Evolutionary conservation across 2,888 invertebrate genomes (phyloP), one percentile per base, ranked within the genome.

Genomic region (Sphinx pinastri): DNA sequence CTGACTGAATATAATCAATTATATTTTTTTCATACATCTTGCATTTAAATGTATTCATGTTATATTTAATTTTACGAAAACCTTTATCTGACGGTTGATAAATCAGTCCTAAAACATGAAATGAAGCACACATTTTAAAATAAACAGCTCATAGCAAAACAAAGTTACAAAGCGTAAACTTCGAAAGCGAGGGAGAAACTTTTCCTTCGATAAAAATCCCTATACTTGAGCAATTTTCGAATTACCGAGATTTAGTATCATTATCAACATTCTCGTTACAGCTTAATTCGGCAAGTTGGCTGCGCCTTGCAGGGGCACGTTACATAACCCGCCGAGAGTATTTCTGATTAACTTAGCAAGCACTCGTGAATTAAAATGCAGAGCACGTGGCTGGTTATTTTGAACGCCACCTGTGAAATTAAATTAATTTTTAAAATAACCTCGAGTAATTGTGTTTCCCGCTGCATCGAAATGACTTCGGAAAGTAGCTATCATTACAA

Each of bases 321-420:
- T 70, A 70, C 69, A 71, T 74, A 73, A 70, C 60, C 67, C 71
- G 60, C 60, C 12, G 67, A 49, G 25, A 68, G 67, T 74, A 74
- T 76, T 76, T 74, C 74, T 74, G 77, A 79, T 77, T 76, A 79
- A 75, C 66, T 75, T 72, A 70, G 70, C 54, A 67, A 72, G 59
- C 70, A 67, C 74, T 13, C 58, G 16, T 66, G 71, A 73, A 71
- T 55, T 68, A 68, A 68, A 68, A 68, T 68, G 55, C 68, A 68
- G 55, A 68, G 55, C 68, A 55, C 68, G 68, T 55, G 55, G 45
- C 45, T 67, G 54, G 45, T 68, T 68, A 68, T 16, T 38, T 45
- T 54, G 31, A 45, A 55, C 55, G 16, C 68, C 54, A 54, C 45
- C 68, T 68, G 68, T 55, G 55, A 68, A 55, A 55, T 55, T 68